Conservation (phyloP, 2,113 vertebrate species). For the Talpa occidentalis region DNA sequence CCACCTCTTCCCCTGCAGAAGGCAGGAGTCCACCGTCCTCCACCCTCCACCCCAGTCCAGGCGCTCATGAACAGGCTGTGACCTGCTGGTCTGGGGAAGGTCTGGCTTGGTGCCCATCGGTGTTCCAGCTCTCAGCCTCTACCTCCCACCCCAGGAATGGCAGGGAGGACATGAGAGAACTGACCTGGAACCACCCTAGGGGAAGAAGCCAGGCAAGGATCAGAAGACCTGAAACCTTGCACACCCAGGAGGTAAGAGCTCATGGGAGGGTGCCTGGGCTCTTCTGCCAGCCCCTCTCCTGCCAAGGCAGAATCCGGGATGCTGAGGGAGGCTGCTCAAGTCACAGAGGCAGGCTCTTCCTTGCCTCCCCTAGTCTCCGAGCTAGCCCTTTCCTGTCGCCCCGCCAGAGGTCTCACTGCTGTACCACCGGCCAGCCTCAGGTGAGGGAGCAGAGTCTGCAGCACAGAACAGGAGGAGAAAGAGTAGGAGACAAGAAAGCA, state of each 20-base stretch:
- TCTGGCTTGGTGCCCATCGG: constrained; percentile 51
- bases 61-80: background rate
- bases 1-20: background rate
- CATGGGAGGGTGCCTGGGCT: background rate
- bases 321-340: background rate
- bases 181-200: constrained; percentile 53
- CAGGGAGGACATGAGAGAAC: constrained; percentile 41
- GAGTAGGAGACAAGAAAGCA: background rate
- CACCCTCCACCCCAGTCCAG: background rate
- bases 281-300: background rate
- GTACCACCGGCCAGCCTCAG: background rate
- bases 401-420: background rate
- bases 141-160: constrained; percentile 69
- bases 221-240: background rate
- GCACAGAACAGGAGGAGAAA: background rate
- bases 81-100: constrained; percentile 42
- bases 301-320: background rate
- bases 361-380: background rate
- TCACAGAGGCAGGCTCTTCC: background rate
- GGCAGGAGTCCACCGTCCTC: background rate
- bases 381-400: background rate
- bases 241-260: background rate
- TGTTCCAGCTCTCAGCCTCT: constrained; percentile 36
- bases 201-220: background rate
- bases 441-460: background rate